phyloP scores from a whole-genome alignment of 64 coral and sea anemone genomes.

The Anthopleura sola region DNA sequence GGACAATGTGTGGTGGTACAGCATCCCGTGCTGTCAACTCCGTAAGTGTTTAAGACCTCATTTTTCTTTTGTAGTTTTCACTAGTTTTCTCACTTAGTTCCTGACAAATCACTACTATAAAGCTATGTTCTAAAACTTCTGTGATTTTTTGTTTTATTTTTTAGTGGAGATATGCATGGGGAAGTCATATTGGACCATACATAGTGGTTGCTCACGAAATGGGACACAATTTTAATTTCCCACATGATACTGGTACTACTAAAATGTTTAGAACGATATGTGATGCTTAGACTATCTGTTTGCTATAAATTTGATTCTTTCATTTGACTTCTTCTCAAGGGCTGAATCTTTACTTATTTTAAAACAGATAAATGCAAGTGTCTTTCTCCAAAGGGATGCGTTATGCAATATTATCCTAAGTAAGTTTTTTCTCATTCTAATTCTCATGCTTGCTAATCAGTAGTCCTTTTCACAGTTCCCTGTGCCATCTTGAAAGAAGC shows the following conservation, averaged over 20 bases:
- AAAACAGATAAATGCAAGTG: slow-evolving; percentile 57
- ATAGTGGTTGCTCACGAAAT: slow-evolving; percentile 61
- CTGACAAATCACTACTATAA: no score
- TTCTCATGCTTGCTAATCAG: no score
- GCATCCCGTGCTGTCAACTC: slow-evolving; percentile 43
- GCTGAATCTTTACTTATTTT: background rate
- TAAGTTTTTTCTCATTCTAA: background rate
- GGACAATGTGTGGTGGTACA: slow-evolving; percentile 55
- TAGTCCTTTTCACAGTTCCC: no score
- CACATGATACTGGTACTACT: slow-evolving; percentile 25
- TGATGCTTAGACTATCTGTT: background rate
- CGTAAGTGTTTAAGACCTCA: slow-evolving; percentile 43
- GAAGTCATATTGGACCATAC: slow-evolving; percentile 67
- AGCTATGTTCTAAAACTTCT: no score
- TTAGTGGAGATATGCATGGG: background rate
- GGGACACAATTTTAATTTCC: slow-evolving; percentile 71
- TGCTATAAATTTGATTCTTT: background rate
- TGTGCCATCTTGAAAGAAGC: no score
- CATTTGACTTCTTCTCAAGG: no score
- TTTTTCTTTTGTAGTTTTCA: no score
- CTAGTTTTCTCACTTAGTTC: no score
- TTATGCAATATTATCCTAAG: slow-evolving; percentile 37
- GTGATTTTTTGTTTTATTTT: background rate
- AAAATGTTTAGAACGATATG: no score
- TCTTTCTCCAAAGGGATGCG: slow-evolving; percentile 62